Evolutionary conservation across 2,888 invertebrate species (phyloP), one percentile per base, ranked within the genome.

Genomic region (Diachrysia chrysitis): DNA sequence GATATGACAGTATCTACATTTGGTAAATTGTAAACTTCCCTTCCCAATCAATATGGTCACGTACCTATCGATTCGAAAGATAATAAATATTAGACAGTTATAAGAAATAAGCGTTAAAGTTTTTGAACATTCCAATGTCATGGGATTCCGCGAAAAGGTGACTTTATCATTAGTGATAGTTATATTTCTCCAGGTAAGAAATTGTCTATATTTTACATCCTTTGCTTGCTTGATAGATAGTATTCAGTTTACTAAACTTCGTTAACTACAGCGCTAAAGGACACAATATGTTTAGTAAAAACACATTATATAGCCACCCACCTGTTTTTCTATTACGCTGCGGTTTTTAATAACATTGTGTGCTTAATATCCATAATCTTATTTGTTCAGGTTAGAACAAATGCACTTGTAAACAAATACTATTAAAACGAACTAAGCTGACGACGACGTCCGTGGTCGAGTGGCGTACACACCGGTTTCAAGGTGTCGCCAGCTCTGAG

Each of bases 101-200:
- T 86, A 87, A 84, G 83, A 84, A 72, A 63, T 58, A 66, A 58
- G 65, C 62, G 48, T 54, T 62, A 71, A 65, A 51, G 21, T 35
- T 65, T 67, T 10, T 48, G 59, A 62, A 66, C 67, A 74, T 83
- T 83, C 78, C 37, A 78, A 66, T 79, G 86, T 70, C 73, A 93
- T 92, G 93, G 87, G 87, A 55, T 81, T 88, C 63, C 85, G 86
- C 54, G 86, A 88, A 78, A 90, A 89, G 78, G 87, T 89, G 81
- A 81, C 86, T 58, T 78, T 90, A 75, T 42, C 83, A 60, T 66
- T 88, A 32, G 60, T 85, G 62, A 76, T 74, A 58, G 66, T 86
- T 29, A 62, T 85, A 63, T 54, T 83, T 42, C 48, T 80, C 19
- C 87, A 89, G 91, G 93, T 93, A 83, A 85, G 85, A 5, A 7